Percentiles rank a stretch among this genome's conserved stretches.
phyloP scores from a whole-genome alignment of 92 coral and sea anemone species.

The Porites lobata region DNA sequence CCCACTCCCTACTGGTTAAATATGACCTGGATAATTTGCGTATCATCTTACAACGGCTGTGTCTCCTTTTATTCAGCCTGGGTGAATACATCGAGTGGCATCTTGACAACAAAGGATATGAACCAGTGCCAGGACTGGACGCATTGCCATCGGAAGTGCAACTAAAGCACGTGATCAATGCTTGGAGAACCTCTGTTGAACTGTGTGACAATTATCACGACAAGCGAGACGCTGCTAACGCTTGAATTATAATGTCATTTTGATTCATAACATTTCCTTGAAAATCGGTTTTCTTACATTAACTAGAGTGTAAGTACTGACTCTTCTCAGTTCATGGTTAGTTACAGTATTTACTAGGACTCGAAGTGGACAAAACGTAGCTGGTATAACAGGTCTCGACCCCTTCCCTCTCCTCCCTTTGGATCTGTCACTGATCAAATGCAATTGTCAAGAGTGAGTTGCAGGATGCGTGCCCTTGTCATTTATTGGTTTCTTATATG shows the following conservation, averaged over 20 bases:
- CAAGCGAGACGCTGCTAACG: slow-evolving; percentile 48
- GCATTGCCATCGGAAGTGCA: slow-evolving; percentile 40
- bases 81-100: slow-evolving; percentile 54
- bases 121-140: slow-evolving; percentile 48
- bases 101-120: slow-evolving; percentile 51
- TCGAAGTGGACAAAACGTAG: too few relatives aligned
- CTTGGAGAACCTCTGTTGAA: slow-evolving; percentile 65
- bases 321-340: neutral
- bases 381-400: too few relatives aligned
- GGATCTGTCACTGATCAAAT: too few relatives aligned
- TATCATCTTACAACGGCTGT: neutral
- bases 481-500: too few relatives aligned
- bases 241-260: neutral
- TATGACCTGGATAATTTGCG: too few relatives aligned
- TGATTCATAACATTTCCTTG: neutral
- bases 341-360: neutral
- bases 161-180: slow-evolving; percentile 63
- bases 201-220: slow-evolving; percentile 42
- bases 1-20: too few relatives aligned
- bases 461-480: too few relatives aligned
- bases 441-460: too few relatives aligned
- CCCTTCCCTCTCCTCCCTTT: too few relatives aligned
- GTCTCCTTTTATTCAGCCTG: slow-evolving; percentile 29
- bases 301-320: neutral
- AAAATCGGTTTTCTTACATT: neutral